A percentile compares a stretch with the other conserved stretches of the same genome.
phyloP scores from a whole-genome alignment of 64 coral and sea anemone genomes.

The Porites lutea region DNA sequence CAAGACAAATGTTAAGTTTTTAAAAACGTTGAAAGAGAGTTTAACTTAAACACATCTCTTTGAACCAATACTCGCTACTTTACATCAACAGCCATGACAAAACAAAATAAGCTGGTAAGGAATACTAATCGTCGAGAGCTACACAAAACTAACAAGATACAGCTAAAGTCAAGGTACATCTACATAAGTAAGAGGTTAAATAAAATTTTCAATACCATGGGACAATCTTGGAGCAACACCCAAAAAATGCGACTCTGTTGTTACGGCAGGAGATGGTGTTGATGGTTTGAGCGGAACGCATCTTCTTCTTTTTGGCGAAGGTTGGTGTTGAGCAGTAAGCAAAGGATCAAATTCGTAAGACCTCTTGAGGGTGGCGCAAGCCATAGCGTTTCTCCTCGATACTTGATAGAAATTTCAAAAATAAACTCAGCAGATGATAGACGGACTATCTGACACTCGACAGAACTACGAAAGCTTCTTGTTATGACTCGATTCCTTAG shows the following conservation, averaged over 20 bases:
- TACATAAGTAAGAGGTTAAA: not conserved
- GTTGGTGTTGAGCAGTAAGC: slow-evolving; percentile 95
- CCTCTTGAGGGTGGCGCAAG: slow-evolving; percentile 98
- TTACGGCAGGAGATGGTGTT: slow-evolving; percentile 55
- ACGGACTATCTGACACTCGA: not conserved
- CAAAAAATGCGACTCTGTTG: slow-evolving; percentile 82
- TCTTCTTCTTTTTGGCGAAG: slow-evolving; percentile 96
- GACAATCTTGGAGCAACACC: slow-evolving; percentile 92
- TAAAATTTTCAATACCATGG: slow-evolving; percentile 69
- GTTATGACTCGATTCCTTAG: not conserved
- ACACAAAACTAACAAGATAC: slow-evolving; percentile 2
- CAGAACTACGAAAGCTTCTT: not conserved
- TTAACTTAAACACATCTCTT: not conserved
- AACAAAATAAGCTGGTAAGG: not conserved
- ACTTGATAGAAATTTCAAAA: not conserved
- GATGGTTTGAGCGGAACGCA: slow-evolving; percentile 79
- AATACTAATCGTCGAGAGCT: not conserved
- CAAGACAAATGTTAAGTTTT: not conserved
- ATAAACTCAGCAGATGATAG: not conserved
- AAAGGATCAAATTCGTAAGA: slow-evolving; percentile 97
- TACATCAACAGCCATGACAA: not conserved
- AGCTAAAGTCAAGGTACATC: not conserved
- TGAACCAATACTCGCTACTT: not conserved
- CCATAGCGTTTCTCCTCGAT: slow-evolving; percentile 64
- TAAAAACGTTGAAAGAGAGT: not conserved